These are phyloP conservation scores for Pipistrellus nathusii DNA, from an alignment of 2,797 vertebrate genomes.

Conservation along the genomic window DNA sequence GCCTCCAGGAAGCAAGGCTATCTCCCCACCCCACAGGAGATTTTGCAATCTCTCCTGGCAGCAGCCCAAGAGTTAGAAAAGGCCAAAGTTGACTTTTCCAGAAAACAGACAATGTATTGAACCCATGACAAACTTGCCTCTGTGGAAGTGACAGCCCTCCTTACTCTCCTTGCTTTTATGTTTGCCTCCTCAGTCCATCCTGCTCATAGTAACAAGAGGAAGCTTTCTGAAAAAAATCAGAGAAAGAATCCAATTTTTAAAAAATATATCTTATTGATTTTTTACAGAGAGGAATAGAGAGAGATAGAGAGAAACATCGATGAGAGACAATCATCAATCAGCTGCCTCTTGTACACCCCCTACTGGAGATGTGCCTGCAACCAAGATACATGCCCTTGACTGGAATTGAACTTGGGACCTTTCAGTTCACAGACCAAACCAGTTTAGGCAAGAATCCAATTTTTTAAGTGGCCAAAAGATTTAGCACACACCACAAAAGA, in stretches of 20 bases:
- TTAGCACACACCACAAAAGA: background rate
- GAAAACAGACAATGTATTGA: background rate
- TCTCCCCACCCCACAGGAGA: background rate
- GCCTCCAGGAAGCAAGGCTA: background rate
- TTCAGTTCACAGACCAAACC: no score
- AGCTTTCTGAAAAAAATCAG: conserved; percentile 36
- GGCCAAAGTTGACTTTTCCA: background rate
- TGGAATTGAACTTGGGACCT: no score
- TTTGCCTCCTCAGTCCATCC: background rate
- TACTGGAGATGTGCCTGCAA: no score
- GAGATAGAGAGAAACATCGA: no score
- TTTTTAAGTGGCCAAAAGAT: background rate
- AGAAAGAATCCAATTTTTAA: background rate
- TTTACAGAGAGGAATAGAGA: no score
- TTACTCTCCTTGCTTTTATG: background rate
- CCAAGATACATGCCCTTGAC: no score
- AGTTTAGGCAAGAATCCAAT: background rate
- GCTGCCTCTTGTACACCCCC: no score
- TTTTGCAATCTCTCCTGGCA: background rate
- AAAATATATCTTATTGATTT: no score
- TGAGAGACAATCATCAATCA: no score
- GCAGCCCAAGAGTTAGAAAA: background rate
- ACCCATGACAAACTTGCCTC: background rate
- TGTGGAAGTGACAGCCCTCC: background rate
- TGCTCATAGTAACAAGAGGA: background rate